Base-by-base conservation (phyloP, 2,113 vertebrate species). In the Puntigrus tetrazona region DNA sequence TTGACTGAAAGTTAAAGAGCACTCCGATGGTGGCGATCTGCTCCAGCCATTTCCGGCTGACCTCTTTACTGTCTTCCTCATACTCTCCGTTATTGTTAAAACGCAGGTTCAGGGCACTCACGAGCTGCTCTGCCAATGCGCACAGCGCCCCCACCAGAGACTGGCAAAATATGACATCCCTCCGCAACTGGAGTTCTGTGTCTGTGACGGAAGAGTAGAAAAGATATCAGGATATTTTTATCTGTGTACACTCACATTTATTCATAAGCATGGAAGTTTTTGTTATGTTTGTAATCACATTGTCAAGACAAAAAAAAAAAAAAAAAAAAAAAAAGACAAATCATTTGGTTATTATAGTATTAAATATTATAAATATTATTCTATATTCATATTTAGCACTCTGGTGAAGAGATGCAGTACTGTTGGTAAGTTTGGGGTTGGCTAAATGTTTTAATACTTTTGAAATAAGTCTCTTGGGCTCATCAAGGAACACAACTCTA, bases 1-100 rank as follows among this genome's bases (percentile, higher is more conserved):
- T 93, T 27, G 97, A 97, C 94, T 99, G 98, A 90, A 96, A 99
- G 93, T 97, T 96, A 59, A 99, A 91, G 34, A 99, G 91, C 87
- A 96, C 95, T 0, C 98, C 98, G 0, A 97, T 98, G 90, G 92
- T 95, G 0, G 97, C 95, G 81, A 97, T 96, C 90, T 99, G 98
- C 90, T 99, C 98, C 89, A 99, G 92, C 98, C 98, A 99, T 90
- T 99, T 99, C 89, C 94, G 96, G 93, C 98, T 99, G 92, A 97
- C 97, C 0, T 99, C 98, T 43, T 96, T 96, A 94, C 97, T 93
- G 90, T 96, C 97, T 76, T 99, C 97, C 82, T 99, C 97, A 0
- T 99, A 99, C 74, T 99, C 98, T 74, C 97, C 97, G 0, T 96
- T 96, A 86, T 98, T 98, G 93, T 99, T 99, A 92, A 96, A 98